A percentile compares a stretch with the other conserved stretches of the same genome.
These are phyloP conservation scores for Goniozus legneri DNA, from an alignment of 1,140 invertebrate genomes.

Conservation along the genomic window DNA sequence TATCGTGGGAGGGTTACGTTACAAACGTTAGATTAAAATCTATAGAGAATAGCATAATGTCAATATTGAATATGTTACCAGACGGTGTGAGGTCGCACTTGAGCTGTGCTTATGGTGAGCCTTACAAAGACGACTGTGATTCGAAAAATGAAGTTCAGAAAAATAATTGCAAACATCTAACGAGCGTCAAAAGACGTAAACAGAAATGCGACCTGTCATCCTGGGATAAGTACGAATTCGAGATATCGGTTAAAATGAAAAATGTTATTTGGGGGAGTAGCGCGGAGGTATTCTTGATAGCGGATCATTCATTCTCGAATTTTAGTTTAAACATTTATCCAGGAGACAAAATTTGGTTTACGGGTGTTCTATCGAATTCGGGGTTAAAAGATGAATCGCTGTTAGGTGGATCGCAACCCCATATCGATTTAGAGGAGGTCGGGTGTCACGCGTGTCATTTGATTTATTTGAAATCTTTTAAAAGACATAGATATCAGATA, in stretches of 20 bases:
- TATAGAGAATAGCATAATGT: constrained; percentile 61
- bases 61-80: constrained; percentile 61
- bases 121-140: constrained; percentile 56
- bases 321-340: constrained; percentile 64
- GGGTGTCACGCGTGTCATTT: constrained; percentile 66
- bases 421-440: constrained; percentile 62
- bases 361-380: constrained; percentile 56
- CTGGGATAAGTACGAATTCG: constrained; percentile 69
- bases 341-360: constrained; percentile 71
- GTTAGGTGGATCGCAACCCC: constrained; percentile 58
- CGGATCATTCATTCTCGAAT: constrained; percentile 66
- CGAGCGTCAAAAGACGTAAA: constrained; percentile 53
- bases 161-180: constrained; percentile 56
- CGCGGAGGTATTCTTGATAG: constrained; percentile 60
- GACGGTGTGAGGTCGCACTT: constrained; percentile 57
- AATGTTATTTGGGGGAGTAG: constrained; percentile 63
- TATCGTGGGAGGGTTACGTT: constrained; percentile 73
- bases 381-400: constrained; percentile 46
- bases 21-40: constrained; percentile 62
- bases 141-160: constrained; percentile 45
- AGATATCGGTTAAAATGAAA: constrained; percentile 67
- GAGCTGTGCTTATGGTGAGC: constrained; percentile 68
- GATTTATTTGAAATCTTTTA: constrained; percentile 53
- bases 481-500: constrained; percentile 47
- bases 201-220: constrained; percentile 66